Percentiles rank a stretch among this genome's conserved stretches.
phyloP scores from a whole-genome alignment of 2,888 invertebrate species.

The Sinohyriopsis cumingii region DNA sequence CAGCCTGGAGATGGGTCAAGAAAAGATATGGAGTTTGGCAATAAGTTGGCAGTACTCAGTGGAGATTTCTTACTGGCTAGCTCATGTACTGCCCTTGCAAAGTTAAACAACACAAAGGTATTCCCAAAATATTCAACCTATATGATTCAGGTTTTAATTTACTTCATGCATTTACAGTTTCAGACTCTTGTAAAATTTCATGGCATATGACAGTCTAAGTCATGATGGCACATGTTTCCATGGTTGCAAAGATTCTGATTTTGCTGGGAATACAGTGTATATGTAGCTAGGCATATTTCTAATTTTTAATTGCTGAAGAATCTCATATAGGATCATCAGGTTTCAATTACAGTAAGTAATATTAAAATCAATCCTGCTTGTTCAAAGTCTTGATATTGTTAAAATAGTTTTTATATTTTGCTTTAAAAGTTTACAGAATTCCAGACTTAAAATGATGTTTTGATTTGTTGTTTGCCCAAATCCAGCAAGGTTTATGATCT shows the following conservation, averaged over 20 bases:
- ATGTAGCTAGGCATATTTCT: too few relatives aligned
- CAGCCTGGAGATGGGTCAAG: constrained; percentile 65
- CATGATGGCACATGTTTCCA: too few relatives aligned
- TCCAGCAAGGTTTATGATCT: too few relatives aligned
- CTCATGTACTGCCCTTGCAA: constrained; percentile 89
- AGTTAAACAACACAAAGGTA: constrained; percentile 78
- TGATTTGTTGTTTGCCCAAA: background rate
- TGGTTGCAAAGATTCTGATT: too few relatives aligned
- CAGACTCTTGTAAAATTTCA: too few relatives aligned
- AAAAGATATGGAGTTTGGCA: constrained; percentile 91
- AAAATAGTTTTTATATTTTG: background rate
- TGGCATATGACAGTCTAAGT: too few relatives aligned
- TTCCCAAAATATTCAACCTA: constrained; percentile 1
- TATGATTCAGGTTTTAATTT: background rate
- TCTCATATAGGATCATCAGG: too few relatives aligned
- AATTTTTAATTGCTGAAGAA: too few relatives aligned
- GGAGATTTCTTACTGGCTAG: constrained; percentile 92
- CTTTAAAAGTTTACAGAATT: background rate
- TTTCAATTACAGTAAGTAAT: too few relatives aligned
- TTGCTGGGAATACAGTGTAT: too few relatives aligned
- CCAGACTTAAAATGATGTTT: background rate
- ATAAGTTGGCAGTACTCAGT: constrained; percentile 93
- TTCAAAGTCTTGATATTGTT: background rate
- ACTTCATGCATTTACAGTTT: too few relatives aligned
- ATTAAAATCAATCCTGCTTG: too few relatives aligned